phyloP scores from a whole-genome alignment of 2,888 invertebrate genomes.

The Tigriopus californicus region DNA sequence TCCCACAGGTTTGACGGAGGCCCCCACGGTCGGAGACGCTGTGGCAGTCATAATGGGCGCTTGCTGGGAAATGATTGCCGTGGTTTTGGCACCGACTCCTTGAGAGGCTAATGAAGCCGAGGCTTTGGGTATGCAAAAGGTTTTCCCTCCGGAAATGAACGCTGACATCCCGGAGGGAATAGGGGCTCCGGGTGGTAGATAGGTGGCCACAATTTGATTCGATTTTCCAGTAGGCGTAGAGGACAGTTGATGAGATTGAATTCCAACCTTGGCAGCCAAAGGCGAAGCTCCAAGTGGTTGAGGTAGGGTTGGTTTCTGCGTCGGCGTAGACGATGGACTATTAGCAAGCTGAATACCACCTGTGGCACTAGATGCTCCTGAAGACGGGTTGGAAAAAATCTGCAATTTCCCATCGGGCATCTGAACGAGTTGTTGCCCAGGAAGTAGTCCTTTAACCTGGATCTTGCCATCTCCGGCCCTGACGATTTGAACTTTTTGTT shows the following conservation, averaged over 20 bases:
- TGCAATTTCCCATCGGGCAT: conserved; percentile 84
- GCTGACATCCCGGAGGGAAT: conserved; percentile 10
- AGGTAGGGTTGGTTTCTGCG: not conserved
- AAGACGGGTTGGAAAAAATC: conserved; percentile 43
- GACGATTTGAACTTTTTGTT: conserved; percentile 71
- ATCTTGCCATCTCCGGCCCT: conserved; percentile 75
- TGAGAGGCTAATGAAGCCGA: conserved; percentile 31
- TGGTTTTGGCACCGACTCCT: conserved; percentile 19
- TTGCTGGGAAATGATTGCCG: conserved; percentile 16
- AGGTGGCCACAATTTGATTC: conserved; percentile 3
- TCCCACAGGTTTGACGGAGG: not conserved
- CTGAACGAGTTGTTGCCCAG: conserved; percentile 79
- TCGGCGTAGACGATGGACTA: conserved; percentile 1
- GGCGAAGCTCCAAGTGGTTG: not conserved
- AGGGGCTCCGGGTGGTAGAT: not conserved
- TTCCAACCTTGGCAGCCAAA: not conserved
- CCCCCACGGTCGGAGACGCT: not conserved
- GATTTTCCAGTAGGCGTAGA: not conserved
- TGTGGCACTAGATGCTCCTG: not conserved
- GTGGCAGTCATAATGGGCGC: conserved; percentile 19
- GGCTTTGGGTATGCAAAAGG: conserved; percentile 23
- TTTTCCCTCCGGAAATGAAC: conserved; percentile 10
- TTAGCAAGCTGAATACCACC: conserved; percentile 9
- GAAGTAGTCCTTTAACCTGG: conserved; percentile 71
- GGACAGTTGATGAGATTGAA: not conserved